Evolutionary conservation across 1,140 invertebrate genomes (phyloP), one percentile per base, ranked within the genome.

Genomic region (Pseudomyrmex cubaensis): DNA sequence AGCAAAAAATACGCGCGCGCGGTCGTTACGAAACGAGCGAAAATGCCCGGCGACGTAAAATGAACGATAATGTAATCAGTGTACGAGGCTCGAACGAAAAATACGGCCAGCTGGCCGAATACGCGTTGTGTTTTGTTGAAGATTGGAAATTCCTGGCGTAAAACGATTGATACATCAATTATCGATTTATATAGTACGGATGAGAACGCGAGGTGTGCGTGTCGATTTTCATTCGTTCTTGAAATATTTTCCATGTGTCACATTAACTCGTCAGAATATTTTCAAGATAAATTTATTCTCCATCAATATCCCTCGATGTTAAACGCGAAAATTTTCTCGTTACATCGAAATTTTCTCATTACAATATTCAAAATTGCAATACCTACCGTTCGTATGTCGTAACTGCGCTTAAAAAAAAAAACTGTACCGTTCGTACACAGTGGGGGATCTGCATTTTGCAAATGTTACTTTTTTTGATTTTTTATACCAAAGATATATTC

Each of bases 51-150:
- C n/a, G 57, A 56, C n/a, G 64, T 77, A 72, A 86, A 87, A 87
- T 83, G 78, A 63, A 72, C 64, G 54, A 86, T 86, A 86, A 87
- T 86, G 64, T 63, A 70, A 86, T 86, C 85, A 76, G 73, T n/a
- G 17, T 48, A 57, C 62, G 66, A 13, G 25, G 17, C 56, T 54
- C 70, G 13, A 61, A 82, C 50, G 64, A 74, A 64, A 59, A 67
- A 69, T 48, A 61, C 52, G 59, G 76, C 17, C 22, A 61, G 20
- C 64, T n/a, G 44, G 25, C 62, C 56, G 13, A 50, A 62, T 80
- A 25, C 66, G 66, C 54, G 13, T 22, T 35, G 48, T 63, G 74
- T 82, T 76, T 76, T 64, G 52, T 48, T 48, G 10, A 72, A 75
- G 9, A 73, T 57, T 62, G 52, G 44, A 86, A 83, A 83, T 64